phyloP scores from a whole-genome alignment of 2,113 vertebrate genomes.

The Cnemophilus loriae region DNA sequence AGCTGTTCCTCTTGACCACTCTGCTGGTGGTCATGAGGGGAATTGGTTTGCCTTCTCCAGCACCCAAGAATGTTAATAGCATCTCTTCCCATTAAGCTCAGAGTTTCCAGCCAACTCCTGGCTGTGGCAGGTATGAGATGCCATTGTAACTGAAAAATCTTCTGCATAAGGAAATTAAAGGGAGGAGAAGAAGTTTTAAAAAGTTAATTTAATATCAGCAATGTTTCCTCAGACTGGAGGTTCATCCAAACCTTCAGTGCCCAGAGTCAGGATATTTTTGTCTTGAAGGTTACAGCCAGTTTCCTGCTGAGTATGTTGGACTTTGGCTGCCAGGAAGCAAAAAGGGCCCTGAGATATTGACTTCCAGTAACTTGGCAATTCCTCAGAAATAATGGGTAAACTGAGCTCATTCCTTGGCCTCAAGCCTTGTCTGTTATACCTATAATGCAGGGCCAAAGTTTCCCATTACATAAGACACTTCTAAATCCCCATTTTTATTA shows the following conservation, averaged over 20 bases:
- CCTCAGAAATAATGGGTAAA: background rate
- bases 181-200: background rate
- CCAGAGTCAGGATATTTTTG: background rate
- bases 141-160: background rate
- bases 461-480: background rate
- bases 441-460: background rate
- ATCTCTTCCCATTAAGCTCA: background rate
- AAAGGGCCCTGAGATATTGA: background rate
- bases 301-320: background rate
- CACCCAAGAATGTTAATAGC: background rate
- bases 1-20: background rate
- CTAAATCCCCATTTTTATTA: slow-evolving; percentile 1
- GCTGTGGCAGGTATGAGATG: background rate
- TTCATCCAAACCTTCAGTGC: background rate
- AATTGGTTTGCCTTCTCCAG: background rate
- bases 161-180: background rate
- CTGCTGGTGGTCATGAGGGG: background rate
- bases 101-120: background rate
- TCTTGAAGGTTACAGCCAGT: background rate
- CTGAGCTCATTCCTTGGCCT: slow-evolving; percentile 38
- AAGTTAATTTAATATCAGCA: background rate
- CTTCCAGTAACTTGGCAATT: slow-evolving; percentile 46
- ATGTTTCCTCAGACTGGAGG: background rate
- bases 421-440: background rate
- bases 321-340: background rate